Evolutionary conservation across 2,113 vertebrate genomes (phyloP).

Genomic region (Zapornia atra): DNA sequence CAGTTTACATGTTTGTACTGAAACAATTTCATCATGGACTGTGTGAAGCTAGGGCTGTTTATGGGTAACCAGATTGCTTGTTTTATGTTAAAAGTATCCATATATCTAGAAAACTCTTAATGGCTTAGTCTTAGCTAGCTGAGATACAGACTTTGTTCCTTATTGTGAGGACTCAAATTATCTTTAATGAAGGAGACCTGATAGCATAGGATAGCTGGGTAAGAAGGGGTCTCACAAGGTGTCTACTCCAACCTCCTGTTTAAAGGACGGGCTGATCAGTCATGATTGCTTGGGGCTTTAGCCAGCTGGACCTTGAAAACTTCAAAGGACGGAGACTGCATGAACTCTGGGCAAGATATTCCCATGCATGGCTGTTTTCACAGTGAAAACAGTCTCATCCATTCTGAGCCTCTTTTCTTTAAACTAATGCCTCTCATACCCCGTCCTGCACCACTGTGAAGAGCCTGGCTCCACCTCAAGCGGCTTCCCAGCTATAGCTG

Average conservation of each 20-base stretch:
- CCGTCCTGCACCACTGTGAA: not conserved
- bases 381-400: not conserved
- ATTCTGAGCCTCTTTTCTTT: not conserved
- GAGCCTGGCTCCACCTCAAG: not conserved
- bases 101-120: not conserved
- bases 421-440: not conserved
- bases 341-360: not conserved
- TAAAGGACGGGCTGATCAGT: not conserved
- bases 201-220: not conserved
- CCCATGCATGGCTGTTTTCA: fast-evolving
- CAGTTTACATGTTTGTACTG: not conserved
- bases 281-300: not conserved
- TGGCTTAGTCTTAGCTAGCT: not conserved
- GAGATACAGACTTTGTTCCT: not conserved
- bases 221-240: not conserved
- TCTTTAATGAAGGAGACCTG: not conserved
- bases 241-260: not conserved
- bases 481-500: not conserved
- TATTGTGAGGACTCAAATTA: not conserved
- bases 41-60: not conserved
- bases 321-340: not conserved
- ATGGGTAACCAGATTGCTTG: not conserved
- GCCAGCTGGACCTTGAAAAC: not conserved
- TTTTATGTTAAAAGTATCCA: not conserved
- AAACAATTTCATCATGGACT: not conserved